Conservation (phyloP, 1,140 invertebrate species). For the Drosophila seguyi region DNA sequence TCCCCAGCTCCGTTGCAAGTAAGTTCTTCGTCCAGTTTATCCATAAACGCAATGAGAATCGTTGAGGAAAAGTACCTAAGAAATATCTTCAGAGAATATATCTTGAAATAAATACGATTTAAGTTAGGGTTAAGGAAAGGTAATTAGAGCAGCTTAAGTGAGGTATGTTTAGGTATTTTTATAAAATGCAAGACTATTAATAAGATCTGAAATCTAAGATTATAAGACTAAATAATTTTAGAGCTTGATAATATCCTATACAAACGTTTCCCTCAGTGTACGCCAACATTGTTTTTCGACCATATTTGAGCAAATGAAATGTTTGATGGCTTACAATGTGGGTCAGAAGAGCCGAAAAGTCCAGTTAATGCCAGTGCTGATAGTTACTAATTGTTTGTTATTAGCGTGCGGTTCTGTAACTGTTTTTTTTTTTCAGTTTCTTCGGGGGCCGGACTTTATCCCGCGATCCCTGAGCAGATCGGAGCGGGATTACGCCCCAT, state of each 20-base stretch:
- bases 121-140: neutral
- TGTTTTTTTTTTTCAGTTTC: constrained; percentile 47
- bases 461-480: constrained; percentile 2
- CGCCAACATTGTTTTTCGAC: constrained; percentile 16
- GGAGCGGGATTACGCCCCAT: constrained; percentile 29
- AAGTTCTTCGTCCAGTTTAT: constrained; percentile 9
- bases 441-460: neutral
- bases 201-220: neutral
- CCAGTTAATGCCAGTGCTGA: constrained; percentile 63
- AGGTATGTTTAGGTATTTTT: too few species aligned
- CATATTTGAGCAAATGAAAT: constrained; percentile 42
- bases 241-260: too few species aligned
- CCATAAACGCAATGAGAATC: neutral
- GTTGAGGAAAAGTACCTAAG: neutral
- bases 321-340: constrained; percentile 43
- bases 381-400: constrained; percentile 82
- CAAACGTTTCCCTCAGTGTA: constrained; percentile 3
- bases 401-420: constrained; percentile 68
- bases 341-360: constrained; percentile 38
- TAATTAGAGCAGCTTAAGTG: neutral
- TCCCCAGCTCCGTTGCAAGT: constrained; percentile 18
- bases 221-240: too few species aligned
- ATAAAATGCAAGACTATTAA: too few species aligned
- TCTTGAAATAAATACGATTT: neutral
- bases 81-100: neutral